A percentile compares a stretch with the other conserved stretches of the same genome.
These are phyloP conservation scores for Koerneria pararmatus DNA, from an alignment of 2,888 invertebrate species.

Conservation along the genomic window DNA sequence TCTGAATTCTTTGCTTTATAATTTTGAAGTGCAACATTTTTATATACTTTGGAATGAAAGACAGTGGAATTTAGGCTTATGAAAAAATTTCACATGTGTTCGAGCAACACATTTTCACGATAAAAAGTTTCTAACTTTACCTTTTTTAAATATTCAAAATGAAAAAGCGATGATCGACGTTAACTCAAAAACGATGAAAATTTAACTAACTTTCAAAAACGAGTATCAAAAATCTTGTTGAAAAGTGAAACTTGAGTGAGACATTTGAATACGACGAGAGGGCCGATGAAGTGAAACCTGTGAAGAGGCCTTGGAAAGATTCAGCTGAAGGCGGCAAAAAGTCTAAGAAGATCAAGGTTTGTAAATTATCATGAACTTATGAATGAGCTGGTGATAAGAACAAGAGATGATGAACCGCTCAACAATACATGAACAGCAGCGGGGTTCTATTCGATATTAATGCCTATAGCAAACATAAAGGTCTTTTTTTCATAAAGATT, in stretches of 20 bases:
- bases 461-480: not conserved
- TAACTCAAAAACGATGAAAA: no score
- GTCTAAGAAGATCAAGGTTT: conserved; percentile 31
- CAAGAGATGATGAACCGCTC: no score
- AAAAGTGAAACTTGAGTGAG: conserved; percentile 38
- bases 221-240: conserved; percentile 3
- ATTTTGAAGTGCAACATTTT: not conserved
- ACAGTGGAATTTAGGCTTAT: no score
- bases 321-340: conserved; percentile 40
- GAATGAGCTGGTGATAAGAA: conserved; percentile 14
- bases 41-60: not conserved
- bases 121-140: conserved; percentile 1
- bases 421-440: no score
- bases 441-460: no score
- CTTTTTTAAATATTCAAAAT: not conserved
- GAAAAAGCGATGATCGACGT: not conserved
- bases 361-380: conserved; percentile 20
- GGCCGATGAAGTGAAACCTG: conserved; percentile 37
- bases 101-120: not conserved
- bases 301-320: conserved; percentile 32
- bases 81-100: not conserved
- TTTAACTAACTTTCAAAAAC: no score
- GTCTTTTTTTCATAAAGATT: no score
- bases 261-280: conserved; percentile 51
- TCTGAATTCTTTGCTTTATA: not conserved